Evolutionary conservation across 2,888 invertebrate genomes (phyloP).

Genomic region (Acrocyrtus sp.): DNA sequence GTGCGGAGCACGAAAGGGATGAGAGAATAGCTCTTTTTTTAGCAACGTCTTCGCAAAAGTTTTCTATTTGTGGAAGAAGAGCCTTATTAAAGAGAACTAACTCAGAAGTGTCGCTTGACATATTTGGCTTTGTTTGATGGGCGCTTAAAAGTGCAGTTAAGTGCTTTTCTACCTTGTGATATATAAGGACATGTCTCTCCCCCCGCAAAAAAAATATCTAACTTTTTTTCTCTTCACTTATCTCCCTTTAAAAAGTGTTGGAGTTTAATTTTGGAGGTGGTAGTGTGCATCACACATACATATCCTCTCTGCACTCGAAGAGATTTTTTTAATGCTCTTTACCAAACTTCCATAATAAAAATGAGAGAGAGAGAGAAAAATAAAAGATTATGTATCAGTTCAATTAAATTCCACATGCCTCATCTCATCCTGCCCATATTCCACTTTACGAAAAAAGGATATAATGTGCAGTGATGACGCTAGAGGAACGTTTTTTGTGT

Average conservation of each 20-base stretch:
- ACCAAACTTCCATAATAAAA: not conserved
- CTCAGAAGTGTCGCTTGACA: conserved; percentile 33
- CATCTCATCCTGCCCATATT: not conserved
- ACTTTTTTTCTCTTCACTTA: conserved; percentile 26
- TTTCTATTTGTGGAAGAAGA: conserved; percentile 51
- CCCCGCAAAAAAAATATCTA: conserved; percentile 34
- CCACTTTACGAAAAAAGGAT: no score
- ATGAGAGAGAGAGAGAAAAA: not conserved
- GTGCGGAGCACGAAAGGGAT: no score
- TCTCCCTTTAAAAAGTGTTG: not conserved
- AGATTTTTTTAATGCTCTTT: not conserved
- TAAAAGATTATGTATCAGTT: not conserved
- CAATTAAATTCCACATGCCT: not conserved
- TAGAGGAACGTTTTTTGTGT: not conserved
- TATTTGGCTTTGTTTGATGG: conserved; percentile 49
- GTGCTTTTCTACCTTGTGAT: conserved; percentile 48
- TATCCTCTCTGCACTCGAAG: not conserved
- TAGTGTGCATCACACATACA: not conserved
- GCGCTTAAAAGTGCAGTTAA: conserved; percentile 53
- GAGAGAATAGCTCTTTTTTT: no score
- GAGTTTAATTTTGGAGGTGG: not conserved
- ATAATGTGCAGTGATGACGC: not conserved
- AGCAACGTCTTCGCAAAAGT: no score
- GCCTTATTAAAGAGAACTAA: conserved; percentile 46
- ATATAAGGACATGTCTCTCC: conserved; percentile 53